Conservation (phyloP, 2,113 vertebrate genomes). For the Nothoprocta pentlandii region DNA sequence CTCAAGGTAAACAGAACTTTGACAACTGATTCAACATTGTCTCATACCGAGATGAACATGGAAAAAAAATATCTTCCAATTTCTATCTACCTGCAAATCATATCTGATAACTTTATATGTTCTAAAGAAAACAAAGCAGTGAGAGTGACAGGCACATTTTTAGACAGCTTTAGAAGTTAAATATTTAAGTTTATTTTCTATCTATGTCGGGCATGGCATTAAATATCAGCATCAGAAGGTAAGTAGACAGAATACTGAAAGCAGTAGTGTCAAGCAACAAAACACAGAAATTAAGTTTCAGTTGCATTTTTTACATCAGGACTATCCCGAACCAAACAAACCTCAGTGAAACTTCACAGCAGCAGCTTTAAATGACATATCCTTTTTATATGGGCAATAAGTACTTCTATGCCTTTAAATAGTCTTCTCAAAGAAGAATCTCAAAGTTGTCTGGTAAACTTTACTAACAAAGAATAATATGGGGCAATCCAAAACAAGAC, state of each 20-base stretch:
- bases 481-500: background rate
- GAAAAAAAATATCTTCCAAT: background rate
- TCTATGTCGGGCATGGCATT: background rate
- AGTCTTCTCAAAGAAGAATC: background rate
- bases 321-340: background rate
- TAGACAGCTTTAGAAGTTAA: background rate
- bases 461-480: background rate
- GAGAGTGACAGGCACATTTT: background rate
- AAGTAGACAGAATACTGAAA: background rate
- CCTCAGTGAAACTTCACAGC: background rate
- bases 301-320: background rate
- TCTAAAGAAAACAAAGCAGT: background rate
- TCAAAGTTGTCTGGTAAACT: background rate
- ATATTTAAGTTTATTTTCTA: background rate
- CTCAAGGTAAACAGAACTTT: background rate
- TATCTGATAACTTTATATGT: background rate
- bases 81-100: background rate
- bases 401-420: background rate
- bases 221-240: background rate
- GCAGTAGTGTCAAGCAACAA: background rate
- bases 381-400: rapidly evolving
- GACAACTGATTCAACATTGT: background rate
- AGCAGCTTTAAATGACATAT: background rate
- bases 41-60: background rate
- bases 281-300: background rate